Base-by-base conservation (phyloP, 1,140 invertebrate species). In the Aphidius ervi region DNA sequence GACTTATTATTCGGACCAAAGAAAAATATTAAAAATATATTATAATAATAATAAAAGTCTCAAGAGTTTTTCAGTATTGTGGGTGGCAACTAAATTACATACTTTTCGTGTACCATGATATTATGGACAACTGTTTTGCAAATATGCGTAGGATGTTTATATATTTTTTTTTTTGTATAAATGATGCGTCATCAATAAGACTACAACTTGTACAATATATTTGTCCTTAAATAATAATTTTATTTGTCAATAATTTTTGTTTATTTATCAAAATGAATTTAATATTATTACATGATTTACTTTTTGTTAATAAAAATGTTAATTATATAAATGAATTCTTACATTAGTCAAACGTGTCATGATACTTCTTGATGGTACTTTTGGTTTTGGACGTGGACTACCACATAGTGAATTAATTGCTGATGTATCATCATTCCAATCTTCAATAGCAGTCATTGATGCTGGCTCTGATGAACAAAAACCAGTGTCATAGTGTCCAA, bases 401-500 rank as follows among this genome's bases (percentile, higher is more conserved):
- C 75, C 72, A 60, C 73, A 79, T n/a, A 77, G 71, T 20, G 78
- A 77, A 65, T 76, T 78, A 40, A 78, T 68, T 20, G 70, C 66
- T 3, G 77, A 75, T 39, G 74, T 70, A 58, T 78, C 76, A 61
- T 78, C 75, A 59, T 72, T 69, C 70, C 76, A 79, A 60, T 76
- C 74, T 39, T 68, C 64, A 63, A 62, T 60, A 46, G 66, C 68
- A 45, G 69, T 66, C 49, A 73, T 58, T 61, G 73, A 71, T 58
- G 64, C 53, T 48, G 65, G 70, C 31, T 62, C 65, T 39, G 68
- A 65, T 10, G 63, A 62, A 16, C 46, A 61, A 65, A 68, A 68
- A 54, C 55, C 59, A 62, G 63, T 41, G 56, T 62, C 56, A 41
- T 54, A 54, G 20, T 54, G 41, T 37, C 20, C 52, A 42, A 54